Evolutionary conservation across 2,113 vertebrate species (phyloP), one percentile per base, ranked within the genome.

Genomic region (Coreoperca whiteheadi): DNA sequence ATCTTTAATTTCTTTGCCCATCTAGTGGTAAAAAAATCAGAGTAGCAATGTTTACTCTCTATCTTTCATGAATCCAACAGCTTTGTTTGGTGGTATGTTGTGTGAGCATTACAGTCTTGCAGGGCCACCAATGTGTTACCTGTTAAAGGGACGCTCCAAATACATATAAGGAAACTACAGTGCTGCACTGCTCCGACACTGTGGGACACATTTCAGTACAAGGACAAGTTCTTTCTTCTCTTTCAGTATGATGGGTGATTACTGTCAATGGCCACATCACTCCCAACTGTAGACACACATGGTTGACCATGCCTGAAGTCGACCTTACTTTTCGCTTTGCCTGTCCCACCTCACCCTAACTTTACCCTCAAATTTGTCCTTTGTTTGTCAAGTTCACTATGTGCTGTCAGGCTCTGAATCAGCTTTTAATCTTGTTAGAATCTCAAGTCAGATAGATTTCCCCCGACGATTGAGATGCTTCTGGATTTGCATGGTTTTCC

Each of bases 401-500:
- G 34, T n/a, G 43, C 43, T 6, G 28, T 68, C 61, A 21, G 15
- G 51, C 60, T 75, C 32, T 1, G 25, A 73, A 51, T 76, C 28
- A 37, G 14, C 70, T 84, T 89, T 77, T 89, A 51, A 79, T 77
- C 67, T 48, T 1, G 7, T 59, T 48, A 18, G 23, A 77, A 37
- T 71, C 66, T 74, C 41, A 25, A 25, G 56, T 76, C 64, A 66
- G 77, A 74, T 76, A 53, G 72, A 67, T 66, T 71, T 28, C 72
- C 82, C 60, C 48, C 51, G 39, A 79, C 68, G 12, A 25, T 63
- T 28, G 43, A 81, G 69, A 51, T 1, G 56, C 21, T 18, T 56
- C 53, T 60, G 51, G 79, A 89, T 87, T 77, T 70, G 74, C 76
- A 71, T 54, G 65, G 8, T 65, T 74, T 20, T 37, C 20, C 73